Percentiles rank a stretch among this genome's conserved stretches.
Evolutionary conservation across 2,113 vertebrate species (phyloP).

Genomic region (Pardalotus punctatus): DNA sequence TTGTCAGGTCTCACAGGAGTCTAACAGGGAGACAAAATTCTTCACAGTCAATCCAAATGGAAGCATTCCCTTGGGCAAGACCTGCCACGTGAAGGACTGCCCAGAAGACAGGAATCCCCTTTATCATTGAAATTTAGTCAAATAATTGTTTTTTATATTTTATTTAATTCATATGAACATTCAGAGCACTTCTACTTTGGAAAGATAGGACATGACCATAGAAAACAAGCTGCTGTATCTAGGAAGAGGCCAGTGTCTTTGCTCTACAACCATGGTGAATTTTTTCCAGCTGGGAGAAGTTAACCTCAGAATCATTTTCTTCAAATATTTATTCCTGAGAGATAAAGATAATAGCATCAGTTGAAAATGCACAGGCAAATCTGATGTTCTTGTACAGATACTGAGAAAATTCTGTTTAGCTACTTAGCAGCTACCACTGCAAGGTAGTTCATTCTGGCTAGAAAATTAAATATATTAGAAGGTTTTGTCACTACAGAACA

Average conservation of each 20-base stretch:
- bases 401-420: not conserved
- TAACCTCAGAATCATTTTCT: not conserved
- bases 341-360: not conserved
- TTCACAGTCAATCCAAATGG: not conserved
- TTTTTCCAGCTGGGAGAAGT: not conserved
- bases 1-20: not conserved
- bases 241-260: not conserved
- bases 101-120: not conserved
- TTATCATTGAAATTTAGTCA: not conserved
- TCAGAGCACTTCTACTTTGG: not conserved
- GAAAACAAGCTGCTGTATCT: not conserved
- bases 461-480: not conserved
- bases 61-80: not conserved
- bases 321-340: not conserved
- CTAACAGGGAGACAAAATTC: not conserved
- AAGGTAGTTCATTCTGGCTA: not conserved
- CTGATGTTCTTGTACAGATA: not conserved
- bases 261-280: not conserved
- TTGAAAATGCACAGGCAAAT: not conserved
- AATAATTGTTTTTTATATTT: not conserved
- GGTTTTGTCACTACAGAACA: not conserved
- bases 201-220: not conserved
- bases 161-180: not conserved
- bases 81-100: too few relatives aligned
- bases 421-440: not conserved